Percentiles rank a stretch among this genome's conserved stretches.
phyloP scores from a whole-genome alignment of 2,113 vertebrate species.

The Arizona elegans region DNA sequence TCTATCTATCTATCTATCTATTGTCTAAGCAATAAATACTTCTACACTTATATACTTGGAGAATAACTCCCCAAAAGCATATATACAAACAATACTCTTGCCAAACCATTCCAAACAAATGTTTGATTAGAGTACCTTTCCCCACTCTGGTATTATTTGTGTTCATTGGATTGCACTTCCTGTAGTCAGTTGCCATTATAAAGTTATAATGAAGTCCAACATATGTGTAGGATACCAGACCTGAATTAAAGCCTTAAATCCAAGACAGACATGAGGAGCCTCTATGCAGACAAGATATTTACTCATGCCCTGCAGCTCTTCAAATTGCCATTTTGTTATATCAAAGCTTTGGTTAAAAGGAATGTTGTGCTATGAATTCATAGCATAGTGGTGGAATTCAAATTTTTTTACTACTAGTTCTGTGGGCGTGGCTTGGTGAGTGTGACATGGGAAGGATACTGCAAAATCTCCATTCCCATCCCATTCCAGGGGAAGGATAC shows the following conservation, averaged over 20 bases:
- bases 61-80: accelerated
- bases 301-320: background rate
- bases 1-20: too few species aligned
- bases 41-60: background rate
- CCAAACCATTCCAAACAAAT: background rate
- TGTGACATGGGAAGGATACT: too few species aligned
- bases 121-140: background rate
- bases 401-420: too few species aligned
- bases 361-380: background rate
- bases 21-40: background rate
- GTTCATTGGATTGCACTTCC: background rate
- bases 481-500: too few species aligned
- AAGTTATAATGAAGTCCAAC: background rate
- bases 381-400: background rate
- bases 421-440: too few species aligned
- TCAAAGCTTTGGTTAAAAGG: background rate
- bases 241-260: background rate
- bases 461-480: too few species aligned
- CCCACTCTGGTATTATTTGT: background rate
- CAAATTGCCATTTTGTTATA: background rate
- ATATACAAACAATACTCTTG: background rate
- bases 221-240: background rate
- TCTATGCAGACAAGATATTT: background rate
- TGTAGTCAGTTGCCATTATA: background rate
- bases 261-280: background rate